Evolutionary conservation across 2,113 vertebrate species (phyloP), one percentile per base, ranked within the genome.

Genomic region (Sinocyclocheilus anshuiensis): DNA sequence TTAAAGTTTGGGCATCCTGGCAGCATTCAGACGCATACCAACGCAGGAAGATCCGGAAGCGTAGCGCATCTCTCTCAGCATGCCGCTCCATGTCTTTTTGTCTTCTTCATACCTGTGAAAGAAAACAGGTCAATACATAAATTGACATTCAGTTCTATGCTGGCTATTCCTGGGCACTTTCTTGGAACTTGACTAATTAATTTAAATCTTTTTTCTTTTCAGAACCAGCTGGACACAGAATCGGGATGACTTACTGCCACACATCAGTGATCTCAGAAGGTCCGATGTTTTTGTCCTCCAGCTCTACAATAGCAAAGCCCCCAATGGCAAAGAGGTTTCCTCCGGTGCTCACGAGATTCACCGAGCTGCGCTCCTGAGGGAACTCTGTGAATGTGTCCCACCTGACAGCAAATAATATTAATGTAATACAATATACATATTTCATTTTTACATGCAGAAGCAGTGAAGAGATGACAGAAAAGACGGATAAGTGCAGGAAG

Each of bases 41-140:
- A 97, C 95, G 71, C 97, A 99, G 84, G 98, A 97, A 86, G 98
- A 96, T 86, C 98, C 98, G 4, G 97, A 96, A 8, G 97, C 98
- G 0, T 99, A 99, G 77, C 97, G 96, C 91, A 99, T 98, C 93
- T 99, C 98, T 92, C 98, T 97, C 92, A 99, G 90, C 94, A 99
- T 98, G 33, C 98, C 98, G 33, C 94, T 92, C 98, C 98, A 99
- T 93, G 98, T 95, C 93, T 98, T 99, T 94, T 96, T 99, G 84
- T 97, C 97, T 0, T 97, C 97, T 88, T 99, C 98, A 67, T 96
- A 99, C 92, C 98, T 99, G 90, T 59, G n/a, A 69, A 26, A 86
- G 16, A 53, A n/a, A 80, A 57, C 9, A 29, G 39, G 42, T 76
- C 12, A 50, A 9, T 22, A 7, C 16, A 39, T 39, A 39, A 10